Conservation (phyloP, 2,888 invertebrate genomes). For the Yponomeuta evonymella region DNA sequence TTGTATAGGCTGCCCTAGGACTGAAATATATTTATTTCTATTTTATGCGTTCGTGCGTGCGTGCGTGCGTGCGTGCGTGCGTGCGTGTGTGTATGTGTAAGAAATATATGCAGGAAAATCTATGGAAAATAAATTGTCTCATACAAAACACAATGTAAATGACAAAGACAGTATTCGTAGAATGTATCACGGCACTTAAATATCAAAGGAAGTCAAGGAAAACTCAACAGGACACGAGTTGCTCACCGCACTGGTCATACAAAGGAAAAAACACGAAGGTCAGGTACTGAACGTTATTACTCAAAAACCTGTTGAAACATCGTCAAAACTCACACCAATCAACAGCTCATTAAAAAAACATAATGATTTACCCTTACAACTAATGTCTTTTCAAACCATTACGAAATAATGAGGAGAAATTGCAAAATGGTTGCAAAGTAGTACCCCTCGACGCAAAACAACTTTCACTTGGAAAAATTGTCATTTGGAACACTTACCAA, state of each 20-base stretch:
- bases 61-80: too few relatives aligned
- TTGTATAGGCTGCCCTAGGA: too few relatives aligned
- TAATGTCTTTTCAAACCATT: neutral
- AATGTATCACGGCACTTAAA: neutral
- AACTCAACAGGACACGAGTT: neutral
- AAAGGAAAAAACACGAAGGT: neutral
- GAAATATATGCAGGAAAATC: too few relatives aligned
- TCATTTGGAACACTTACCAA: constrained; percentile 41
- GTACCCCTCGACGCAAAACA: constrained; percentile 28
- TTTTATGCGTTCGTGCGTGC: too few relatives aligned
- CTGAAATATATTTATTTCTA: too few relatives aligned
- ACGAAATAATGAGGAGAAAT: neutral
- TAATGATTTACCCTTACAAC: neutral
- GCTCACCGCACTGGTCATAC: neutral
- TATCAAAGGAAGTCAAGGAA: neutral
- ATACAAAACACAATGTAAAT: too few relatives aligned
- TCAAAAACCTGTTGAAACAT: neutral
- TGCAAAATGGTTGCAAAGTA: neutral
- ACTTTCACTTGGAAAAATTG: constrained; percentile 47
- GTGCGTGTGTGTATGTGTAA: too few relatives aligned
- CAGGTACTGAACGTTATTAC: neutral
- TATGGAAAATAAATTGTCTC: too few relatives aligned
- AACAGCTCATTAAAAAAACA: neutral
- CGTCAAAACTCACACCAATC: neutral
- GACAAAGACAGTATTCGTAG: neutral